Evolutionary conservation across 1,140 invertebrate species (phyloP).

Genomic region (Luehdorfia chinensis): DNA sequence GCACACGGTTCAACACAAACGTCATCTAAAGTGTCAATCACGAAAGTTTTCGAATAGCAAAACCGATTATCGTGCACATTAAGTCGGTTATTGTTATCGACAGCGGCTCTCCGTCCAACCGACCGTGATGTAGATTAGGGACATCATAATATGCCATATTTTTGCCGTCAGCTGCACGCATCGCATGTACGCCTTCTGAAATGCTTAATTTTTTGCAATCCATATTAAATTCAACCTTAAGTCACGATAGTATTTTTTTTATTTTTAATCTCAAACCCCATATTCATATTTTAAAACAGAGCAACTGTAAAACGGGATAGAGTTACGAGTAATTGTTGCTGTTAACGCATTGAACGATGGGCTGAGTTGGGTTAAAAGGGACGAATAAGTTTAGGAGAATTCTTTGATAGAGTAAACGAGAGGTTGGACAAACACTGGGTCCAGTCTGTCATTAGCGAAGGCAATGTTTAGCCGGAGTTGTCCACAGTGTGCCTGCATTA

Average conservation of each 20-base stretch:
- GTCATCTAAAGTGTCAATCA: conserved; percentile 74
- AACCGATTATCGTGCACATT: conserved; percentile 75
- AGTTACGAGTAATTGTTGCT: background rate
- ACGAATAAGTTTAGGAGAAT: conserved; percentile 52
- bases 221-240: conserved; percentile 50
- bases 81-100: conserved; percentile 74
- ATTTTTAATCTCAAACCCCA: background rate
- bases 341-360: conserved; percentile 20
- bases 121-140: conserved; percentile 72
- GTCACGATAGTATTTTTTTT: conserved; percentile 15
- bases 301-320: background rate
- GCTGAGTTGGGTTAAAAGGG: conserved; percentile 35
- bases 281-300: background rate
- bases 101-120: conserved; percentile 50
- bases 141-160: conserved; percentile 73
- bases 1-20: conserved; percentile 49
- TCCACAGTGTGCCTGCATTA: conserved; percentile 30
- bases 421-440: conserved; percentile 34
- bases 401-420: conserved; percentile 38
- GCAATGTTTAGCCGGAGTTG: conserved; percentile 51
- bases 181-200: conserved; percentile 46
- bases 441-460: conserved; percentile 49
- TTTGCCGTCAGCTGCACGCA: conserved; percentile 72
- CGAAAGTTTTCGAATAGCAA: conserved; percentile 69
- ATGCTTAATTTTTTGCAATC: conserved; percentile 40